Percentiles rank a stretch among this genome's conserved stretches.
Conservation (phyloP, 2,888 invertebrate genomes). For the Galerucella pusilla region DNA sequence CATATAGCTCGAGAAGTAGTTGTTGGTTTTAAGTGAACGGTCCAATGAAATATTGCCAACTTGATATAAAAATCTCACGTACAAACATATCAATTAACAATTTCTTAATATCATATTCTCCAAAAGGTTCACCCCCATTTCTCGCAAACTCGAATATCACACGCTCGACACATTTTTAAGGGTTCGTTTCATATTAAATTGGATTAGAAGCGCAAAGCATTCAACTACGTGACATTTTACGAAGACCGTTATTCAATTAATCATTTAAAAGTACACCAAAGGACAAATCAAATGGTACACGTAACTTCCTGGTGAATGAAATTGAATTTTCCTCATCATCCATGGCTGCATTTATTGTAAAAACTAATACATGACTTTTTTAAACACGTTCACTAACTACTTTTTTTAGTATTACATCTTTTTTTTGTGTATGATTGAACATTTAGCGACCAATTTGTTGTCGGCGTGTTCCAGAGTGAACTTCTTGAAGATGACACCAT, state of each 20-base stretch:
- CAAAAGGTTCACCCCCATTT: not conserved
- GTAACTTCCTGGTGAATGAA: not conserved
- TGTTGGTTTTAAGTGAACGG: no score
- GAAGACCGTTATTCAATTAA: not conserved
- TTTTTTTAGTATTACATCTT: no score
- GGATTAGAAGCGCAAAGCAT: not conserved
- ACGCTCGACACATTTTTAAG: conserved; percentile 7
- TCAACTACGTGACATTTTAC: conserved; percentile 7
- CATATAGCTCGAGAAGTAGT: no score
- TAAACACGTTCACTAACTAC: no score
- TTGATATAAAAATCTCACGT: not conserved
- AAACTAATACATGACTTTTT: no score
- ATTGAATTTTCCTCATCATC: not conserved
- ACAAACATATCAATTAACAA: not conserved
- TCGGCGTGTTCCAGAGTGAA: conserved; percentile 35
- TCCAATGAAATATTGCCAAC: no score
- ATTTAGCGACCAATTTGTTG: no score
- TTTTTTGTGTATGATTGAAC: no score
- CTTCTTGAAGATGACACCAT: conserved; percentile 55
- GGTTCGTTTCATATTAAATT: not conserved
- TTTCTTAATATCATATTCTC: not conserved
- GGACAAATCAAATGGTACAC: not conserved
- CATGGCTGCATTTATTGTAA: not conserved
- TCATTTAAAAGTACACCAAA: not conserved
- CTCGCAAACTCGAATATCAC: not conserved